Conservation (phyloP, 2,797 vertebrate species). For the Orestias chungarensis region DNA sequence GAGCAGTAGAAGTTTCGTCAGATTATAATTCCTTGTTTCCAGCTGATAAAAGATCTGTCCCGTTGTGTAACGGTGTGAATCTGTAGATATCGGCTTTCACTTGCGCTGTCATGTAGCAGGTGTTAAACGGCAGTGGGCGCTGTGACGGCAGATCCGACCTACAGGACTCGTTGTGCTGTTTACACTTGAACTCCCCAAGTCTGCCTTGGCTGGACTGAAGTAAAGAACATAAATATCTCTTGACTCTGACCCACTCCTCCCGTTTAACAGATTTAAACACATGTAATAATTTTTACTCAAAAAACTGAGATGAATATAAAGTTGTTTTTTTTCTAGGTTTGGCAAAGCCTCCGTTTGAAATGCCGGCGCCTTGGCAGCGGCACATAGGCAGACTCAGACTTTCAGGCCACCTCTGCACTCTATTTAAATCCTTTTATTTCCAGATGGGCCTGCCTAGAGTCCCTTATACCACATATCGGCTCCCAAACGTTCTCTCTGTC, state of each 20-base stretch:
- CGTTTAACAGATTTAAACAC: constrained; percentile 27
- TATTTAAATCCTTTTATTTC: constrained; percentile 40
- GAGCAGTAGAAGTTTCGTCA: constrained; percentile 28
- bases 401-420: constrained; percentile 12
- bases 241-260: constrained; percentile 23
- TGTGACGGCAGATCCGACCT: constrained; percentile 26
- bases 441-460: constrained; percentile 37
- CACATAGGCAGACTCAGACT: constrained; percentile 14
- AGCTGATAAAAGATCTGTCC: background rate
- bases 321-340: constrained; percentile 31
- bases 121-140: constrained; percentile 71
- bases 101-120: constrained; percentile 13
- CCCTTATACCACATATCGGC: constrained; percentile 36
- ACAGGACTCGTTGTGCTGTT: background rate
- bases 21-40: background rate
- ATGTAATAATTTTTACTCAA: constrained; percentile 40
- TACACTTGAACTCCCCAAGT: constrained; percentile 5
- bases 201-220: constrained; percentile 24
- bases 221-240: constrained; percentile 48
- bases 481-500: constrained; percentile 27
- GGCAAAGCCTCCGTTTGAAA: constrained; percentile 48
- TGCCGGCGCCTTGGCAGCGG: constrained; percentile 51
- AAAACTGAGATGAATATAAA: constrained; percentile 27
- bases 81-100: background rate
- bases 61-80: background rate